Percentiles rank a stretch among this genome's conserved stretches.
phyloP scores from a whole-genome alignment of 2,113 vertebrate genomes.

The Oncorhynchus nerka region DNA sequence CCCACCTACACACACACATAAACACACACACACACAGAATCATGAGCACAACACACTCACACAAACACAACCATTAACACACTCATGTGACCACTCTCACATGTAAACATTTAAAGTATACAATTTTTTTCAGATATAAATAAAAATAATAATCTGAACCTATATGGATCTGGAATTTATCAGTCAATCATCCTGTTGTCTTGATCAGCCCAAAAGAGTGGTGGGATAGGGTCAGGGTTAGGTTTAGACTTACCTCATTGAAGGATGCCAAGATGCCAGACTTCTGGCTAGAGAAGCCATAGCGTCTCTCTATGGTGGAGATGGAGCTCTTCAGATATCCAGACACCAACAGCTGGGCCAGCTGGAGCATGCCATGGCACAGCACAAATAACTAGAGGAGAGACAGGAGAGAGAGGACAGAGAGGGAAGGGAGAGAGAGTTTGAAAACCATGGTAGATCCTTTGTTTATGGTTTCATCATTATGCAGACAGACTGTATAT shows the following conservation, averaged over 20 bases:
- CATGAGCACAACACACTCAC: neutral
- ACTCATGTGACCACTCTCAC: too few relatives aligned
- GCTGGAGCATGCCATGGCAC: constrained; percentile 89
- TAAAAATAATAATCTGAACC: too few relatives aligned
- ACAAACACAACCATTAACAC: too few relatives aligned
- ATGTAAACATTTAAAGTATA: too few relatives aligned
- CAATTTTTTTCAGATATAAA: too few relatives aligned
- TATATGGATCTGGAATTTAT: too few relatives aligned
- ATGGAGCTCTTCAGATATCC: constrained; percentile 94
- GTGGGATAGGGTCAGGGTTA: neutral
- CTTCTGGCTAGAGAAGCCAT: constrained; percentile 90
- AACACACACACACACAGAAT: neutral
- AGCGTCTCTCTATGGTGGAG: constrained; percentile 92
- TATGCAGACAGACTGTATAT: neutral
- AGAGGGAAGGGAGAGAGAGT: neutral
- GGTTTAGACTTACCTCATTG: constrained; percentile 80
- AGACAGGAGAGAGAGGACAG: constrained; percentile 8
- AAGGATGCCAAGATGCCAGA: constrained; percentile 87
- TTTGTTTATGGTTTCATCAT: too few relatives aligned
- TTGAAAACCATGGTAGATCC: too few relatives aligned
- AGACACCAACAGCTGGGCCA: constrained; percentile 86
- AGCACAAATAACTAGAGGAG: constrained; percentile 86
- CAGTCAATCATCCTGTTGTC: too few relatives aligned
- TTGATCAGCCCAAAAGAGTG: neutral
- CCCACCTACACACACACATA: constrained; percentile 78